A percentile compares a stretch with the other conserved stretches of the same genome.
These are phyloP conservation scores for Patella pellucida DNA, from an alignment of 2,888 invertebrate genomes.

Conservation along the genomic window DNA sequence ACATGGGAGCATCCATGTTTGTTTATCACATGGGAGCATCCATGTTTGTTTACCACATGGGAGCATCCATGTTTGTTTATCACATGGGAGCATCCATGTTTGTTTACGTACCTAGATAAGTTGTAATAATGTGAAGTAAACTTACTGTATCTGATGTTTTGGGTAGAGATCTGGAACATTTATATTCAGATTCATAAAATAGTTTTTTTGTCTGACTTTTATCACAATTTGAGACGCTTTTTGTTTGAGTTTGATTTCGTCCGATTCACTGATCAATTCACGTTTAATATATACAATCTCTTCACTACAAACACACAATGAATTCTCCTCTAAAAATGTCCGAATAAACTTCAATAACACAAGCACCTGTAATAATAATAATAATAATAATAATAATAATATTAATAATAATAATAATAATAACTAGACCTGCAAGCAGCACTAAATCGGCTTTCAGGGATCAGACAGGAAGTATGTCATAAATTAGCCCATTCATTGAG, in stretches of 20 bases:
- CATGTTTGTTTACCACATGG: too few relatives aligned
- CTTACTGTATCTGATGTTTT: conserved; percentile 73
- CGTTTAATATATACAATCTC: conserved; percentile 78
- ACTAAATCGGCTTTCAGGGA: too few relatives aligned
- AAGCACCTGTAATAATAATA: conserved; percentile 72
- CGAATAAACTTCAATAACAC: conserved; percentile 76
- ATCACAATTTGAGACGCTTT: conserved; percentile 77
- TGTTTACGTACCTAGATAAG: too few relatives aligned
- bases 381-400: background rate
- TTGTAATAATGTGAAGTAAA: conserved; percentile 1
- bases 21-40: too few relatives aligned
- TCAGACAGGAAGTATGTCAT: too few relatives aligned
- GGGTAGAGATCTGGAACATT: conserved; percentile 80
- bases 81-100: too few relatives aligned
- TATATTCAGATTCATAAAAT: conserved; percentile 77
- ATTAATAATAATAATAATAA: too few relatives aligned
- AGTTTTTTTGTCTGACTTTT: conserved; percentile 76
- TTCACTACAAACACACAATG: conserved; percentile 80
- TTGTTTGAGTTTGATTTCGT: conserved; percentile 79
- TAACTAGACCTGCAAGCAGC: too few relatives aligned
- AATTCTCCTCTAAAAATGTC: conserved; percentile 80
- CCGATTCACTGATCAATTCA: conserved; percentile 71
- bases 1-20: too few relatives aligned
- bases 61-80: too few relatives aligned
- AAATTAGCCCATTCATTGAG: too few relatives aligned